A percentile compares a stretch with the other conserved stretches of the same genome.
phyloP scores from a whole-genome alignment of 1,140 invertebrate genomes.

The Melitaea cinxia region DNA sequence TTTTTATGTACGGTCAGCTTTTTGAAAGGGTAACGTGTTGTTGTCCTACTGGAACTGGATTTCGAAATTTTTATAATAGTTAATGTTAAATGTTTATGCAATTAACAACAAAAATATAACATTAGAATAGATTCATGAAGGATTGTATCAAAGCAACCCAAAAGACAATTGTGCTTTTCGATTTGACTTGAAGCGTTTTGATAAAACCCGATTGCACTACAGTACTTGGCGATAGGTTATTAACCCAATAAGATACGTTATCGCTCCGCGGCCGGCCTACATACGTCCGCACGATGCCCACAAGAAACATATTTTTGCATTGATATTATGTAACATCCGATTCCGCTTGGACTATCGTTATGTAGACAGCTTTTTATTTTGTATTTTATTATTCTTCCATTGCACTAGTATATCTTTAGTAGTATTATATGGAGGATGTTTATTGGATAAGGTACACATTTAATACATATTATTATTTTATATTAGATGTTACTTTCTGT shows the following conservation, averaged over 20 bases:
- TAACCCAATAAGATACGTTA: slow-evolving; percentile 76
- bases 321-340: background rate
- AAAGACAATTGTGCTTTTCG: background rate
- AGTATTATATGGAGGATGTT: too few relatives aligned
- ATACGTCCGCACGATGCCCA: slow-evolving; percentile 61
- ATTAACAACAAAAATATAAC: too few relatives aligned
- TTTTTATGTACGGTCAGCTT: too few relatives aligned
- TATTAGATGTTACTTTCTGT: too few relatives aligned
- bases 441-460: too few relatives aligned
- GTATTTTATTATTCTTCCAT: too few relatives aligned
- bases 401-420: background rate
- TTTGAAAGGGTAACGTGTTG: too few relatives aligned
- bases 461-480: too few relatives aligned
- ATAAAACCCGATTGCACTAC: slow-evolving; percentile 49
- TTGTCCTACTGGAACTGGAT: too few relatives aligned
- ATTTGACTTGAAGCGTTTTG: slow-evolving; percentile 45
- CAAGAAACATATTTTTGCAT: slow-evolving; percentile 12
- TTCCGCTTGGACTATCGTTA: background rate
- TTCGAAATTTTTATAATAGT: too few relatives aligned
- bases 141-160: background rate
- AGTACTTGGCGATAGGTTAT: slow-evolving; percentile 65
- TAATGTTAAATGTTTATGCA: too few relatives aligned
- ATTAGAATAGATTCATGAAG: background rate
- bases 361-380: background rate
- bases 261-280: slow-evolving; percentile 64